A percentile compares a stretch with the other conserved stretches of the same genome.
Conservation (phyloP, 2,113 vertebrate species). For the Reinhardtius hippoglossoides region DNA sequence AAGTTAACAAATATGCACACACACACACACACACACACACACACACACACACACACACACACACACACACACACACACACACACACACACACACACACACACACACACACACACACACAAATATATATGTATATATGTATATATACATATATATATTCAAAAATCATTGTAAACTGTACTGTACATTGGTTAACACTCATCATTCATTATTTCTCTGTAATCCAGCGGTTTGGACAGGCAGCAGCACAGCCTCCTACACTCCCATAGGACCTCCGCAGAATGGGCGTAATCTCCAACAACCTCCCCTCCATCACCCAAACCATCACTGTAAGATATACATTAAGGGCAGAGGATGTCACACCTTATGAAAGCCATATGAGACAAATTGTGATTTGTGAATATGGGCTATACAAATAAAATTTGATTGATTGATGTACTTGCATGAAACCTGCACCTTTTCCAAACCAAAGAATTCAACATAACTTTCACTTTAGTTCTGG, state of each 20-base stretch:
- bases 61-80: no score
- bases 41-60: no score
- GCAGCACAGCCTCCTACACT: conserved; percentile 81
- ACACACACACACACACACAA: no score
- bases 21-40: no score
- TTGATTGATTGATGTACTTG: background rate
- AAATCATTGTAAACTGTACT: background rate
- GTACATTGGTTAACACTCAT: background rate
- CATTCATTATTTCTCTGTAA: conserved; percentile 14
- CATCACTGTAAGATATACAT: conserved; percentile 71
- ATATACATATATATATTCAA: background rate
- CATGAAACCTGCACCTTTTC: background rate
- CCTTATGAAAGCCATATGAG: no score
- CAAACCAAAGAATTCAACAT: no score
- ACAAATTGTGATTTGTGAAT: no score
- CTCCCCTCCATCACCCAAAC: conserved; percentile 79
- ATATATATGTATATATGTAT: background rate
- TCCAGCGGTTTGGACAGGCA: conserved; percentile 83
- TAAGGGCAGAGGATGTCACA: no score
- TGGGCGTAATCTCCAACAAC: conserved; percentile 76
- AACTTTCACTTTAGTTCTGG: no score
- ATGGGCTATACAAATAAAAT: no score
- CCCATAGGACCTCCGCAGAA: conserved; percentile 81
- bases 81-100: no score
- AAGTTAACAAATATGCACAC: conserved; percentile 50